Base-by-base conservation (phyloP, 2,113 vertebrate species). In the Sterrhoptilus dennistouni region DNA sequence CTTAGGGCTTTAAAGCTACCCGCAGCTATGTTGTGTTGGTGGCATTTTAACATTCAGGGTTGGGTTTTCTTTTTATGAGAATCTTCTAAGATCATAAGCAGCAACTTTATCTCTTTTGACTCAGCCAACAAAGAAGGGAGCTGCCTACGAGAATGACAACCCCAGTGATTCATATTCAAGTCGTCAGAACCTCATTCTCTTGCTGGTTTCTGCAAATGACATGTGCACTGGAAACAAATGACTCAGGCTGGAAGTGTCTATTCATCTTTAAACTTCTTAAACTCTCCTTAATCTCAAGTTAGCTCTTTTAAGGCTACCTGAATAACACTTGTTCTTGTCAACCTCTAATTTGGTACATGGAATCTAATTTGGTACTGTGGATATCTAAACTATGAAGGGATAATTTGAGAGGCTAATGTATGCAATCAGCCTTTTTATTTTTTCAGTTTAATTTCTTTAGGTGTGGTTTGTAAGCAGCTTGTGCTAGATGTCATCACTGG, bases 81-180 rank as follows among this genome's bases (percentile, higher is more conserved):
- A 27, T 81, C 33, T 90, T 87, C 75, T 69, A 68, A 63, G 88
- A 77, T 77, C 66, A 77, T 63, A 87, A 92, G 79, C 65, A 83
- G 56, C 68, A 71, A 22, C 49, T 96, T 96, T 54, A 93, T 72
- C 78, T 93, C 81, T 84, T 80, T 92, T 82, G 86, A 83, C 52
- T 92, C 68, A 53, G 52, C 64, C 72, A 60, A 71, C 69, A 80
- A 90, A 80, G 78, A 47, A 31, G 12, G 60, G 83, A 78, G 14
- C 88, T 87, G 92, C 60, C 56, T 64, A 9, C 49, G 29, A 89
- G 80, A 81, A 50, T 49, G 80, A 86, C 76, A 90, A 42, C 13
- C 38, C 5, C 28, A 13, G 74, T 92, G 94, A 96, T 90, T 96
- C 95, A 78, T 70, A 68, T 64, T 68, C 64, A 83, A n/a, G 61